Percentiles rank a stretch among this genome's conserved stretches.
phyloP scores from a whole-genome alignment of 2,113 vertebrate species.

The Balaenoptera acutorostrata region DNA sequence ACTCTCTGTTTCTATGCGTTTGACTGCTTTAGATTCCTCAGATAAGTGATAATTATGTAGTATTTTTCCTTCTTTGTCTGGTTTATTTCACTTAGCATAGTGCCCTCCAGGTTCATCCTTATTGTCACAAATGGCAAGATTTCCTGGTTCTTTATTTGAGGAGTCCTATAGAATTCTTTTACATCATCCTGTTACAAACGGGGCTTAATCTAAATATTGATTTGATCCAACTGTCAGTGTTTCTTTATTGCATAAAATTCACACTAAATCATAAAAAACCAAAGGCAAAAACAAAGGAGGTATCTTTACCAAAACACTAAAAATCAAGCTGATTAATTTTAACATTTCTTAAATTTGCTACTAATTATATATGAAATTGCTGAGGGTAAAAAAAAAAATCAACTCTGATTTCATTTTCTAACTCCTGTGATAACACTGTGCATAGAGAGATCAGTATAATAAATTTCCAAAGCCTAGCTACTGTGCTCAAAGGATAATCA shows the following conservation, averaged over 20 bases:
- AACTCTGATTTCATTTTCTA: constrained; percentile 62
- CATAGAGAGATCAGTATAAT: constrained; percentile 42
- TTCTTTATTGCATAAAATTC: neutral
- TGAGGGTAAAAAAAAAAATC: constrained; percentile 28
- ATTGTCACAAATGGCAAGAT: neutral
- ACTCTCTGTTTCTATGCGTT: neutral
- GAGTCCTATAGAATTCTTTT: neutral
- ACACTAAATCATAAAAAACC: neutral
- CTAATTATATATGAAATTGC: constrained; percentile 62
- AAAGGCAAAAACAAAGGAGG: neutral
- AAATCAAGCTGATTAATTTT: constrained; percentile 63
- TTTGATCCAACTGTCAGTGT: neutral
- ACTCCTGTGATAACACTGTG: constrained; percentile 15
- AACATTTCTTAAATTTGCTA: constrained; percentile 46
- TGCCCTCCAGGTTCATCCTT: neutral
- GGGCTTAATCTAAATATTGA: neutral
- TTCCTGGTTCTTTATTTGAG: neutral
- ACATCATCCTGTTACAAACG: neutral
- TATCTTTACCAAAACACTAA: constrained; percentile 17
- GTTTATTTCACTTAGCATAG: neutral
- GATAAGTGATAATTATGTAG: neutral
- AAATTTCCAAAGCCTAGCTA: constrained; percentile 41
- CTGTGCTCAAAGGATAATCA: constrained; percentile 46
- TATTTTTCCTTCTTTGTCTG: neutral
- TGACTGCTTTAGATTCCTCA: neutral